Evolutionary conservation across 2,113 vertebrate species (phyloP), one percentile per base, ranked within the genome.

Genomic region (Malurus alboscapulatus): DNA sequence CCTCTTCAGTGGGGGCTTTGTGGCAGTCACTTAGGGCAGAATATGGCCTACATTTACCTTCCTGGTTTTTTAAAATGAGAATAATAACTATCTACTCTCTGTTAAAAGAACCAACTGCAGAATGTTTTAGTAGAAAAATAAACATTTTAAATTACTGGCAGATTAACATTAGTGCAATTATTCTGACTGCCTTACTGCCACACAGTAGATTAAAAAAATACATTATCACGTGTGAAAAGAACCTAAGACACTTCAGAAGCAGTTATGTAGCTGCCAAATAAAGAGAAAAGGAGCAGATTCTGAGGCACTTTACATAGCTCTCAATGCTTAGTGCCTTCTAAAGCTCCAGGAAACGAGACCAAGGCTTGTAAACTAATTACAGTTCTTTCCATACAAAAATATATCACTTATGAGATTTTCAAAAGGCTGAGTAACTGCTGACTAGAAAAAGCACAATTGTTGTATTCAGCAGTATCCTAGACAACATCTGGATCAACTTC

Each of bases 121-220:
- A 93, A 96, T 54, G 53, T 47, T 94, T 95, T 93, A 90, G 75
- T 95, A 93, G 86, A 97, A 96, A 95, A 97, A 96, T 95, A 96
- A 89, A 95, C 74, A 94, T 91, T 93, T 96, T 66, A 90, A 91
- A 55, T 95, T 92, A 87, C 20, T 84, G 89, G 69, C 73, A 93
- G 90, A 45, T 89, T 89, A 86, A 96, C 66, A 76, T 92, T 94
- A 96, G 95, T 95, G 95, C 94, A 95, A 96, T 92, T 87, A 92
- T 79, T 94, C 93, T 84, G 75, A 95, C 92, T 79, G 77, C 69
- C 80, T 94, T 86, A 73, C 74, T 94, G 79, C 87, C 66, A 94
- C 84, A 91, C 82, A 93, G 62, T 50, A 94, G 88, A 88, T 94
- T 90, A 74, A 84, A 97, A 91, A 92, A 91, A 90, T 58, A 76